phyloP scores from a whole-genome alignment of 2,888 invertebrate genomes.

The Pheosia tremula region DNA sequence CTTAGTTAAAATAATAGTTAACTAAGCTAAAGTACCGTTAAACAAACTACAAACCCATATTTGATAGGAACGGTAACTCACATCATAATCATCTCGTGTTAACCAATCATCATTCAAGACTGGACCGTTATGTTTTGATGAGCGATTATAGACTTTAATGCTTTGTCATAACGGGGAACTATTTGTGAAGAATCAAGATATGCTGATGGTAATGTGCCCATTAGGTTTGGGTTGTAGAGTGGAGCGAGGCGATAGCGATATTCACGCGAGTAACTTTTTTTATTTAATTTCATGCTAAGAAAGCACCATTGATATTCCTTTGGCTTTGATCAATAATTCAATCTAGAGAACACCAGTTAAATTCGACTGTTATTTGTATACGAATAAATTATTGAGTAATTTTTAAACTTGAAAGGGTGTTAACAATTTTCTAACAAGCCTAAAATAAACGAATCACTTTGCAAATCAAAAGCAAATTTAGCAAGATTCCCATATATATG shows the following conservation, averaged over 20 bases:
- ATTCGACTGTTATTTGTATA: too few relatives aligned
- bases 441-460: too few relatives aligned
- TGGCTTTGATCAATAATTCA: too few relatives aligned
- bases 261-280: neutral
- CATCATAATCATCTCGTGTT: constrained; percentile 37
- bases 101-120: constrained; percentile 32
- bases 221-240: constrained; percentile 13
- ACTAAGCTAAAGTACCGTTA: constrained; percentile 35
- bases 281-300: neutral
- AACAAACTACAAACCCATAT: constrained; percentile 43
- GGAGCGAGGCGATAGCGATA: constrained; percentile 10
- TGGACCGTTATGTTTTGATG: constrained; percentile 31
- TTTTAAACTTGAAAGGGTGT: too few relatives aligned
- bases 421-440: too few relatives aligned
- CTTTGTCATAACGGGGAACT: constrained; percentile 15
- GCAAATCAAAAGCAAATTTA: too few relatives aligned
- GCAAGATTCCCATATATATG: too few relatives aligned
- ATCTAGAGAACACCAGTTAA: too few relatives aligned
- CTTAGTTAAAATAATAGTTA: constrained; percentile 21
- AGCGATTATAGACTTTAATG: constrained; percentile 19
- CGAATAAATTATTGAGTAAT: too few relatives aligned
- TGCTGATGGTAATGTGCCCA: constrained; percentile 27
- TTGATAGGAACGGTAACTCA: constrained; percentile 40
- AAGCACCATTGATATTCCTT: too few relatives aligned
- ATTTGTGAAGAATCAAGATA: constrained; percentile 27